A percentile compares a stretch with the other conserved stretches of the same genome.
Evolutionary conservation across 2,113 vertebrate species (phyloP).

Genomic region (Rhipidura dahli): DNA sequence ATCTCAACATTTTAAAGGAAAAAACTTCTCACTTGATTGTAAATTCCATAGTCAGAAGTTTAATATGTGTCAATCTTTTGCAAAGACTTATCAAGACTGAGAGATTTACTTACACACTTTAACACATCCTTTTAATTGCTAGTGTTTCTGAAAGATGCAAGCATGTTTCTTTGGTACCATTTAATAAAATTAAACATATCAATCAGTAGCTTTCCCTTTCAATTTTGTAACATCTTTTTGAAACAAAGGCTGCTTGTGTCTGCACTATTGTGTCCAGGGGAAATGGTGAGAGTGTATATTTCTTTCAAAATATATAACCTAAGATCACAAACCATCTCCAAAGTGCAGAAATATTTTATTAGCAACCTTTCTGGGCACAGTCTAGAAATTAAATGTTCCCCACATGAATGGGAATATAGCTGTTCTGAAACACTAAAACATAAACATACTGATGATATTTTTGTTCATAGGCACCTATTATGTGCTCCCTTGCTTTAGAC

Average conservation of each 20-base stretch:
- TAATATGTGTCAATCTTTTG: not conserved
- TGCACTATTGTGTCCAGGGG: slow-evolving; percentile 1
- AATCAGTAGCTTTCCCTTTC: slow-evolving; percentile 67
- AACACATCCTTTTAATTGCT: slow-evolving; percentile 37
- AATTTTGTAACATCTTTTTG: slow-evolving; percentile 34
- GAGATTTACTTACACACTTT: not conserved
- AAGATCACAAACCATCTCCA: slow-evolving; percentile 28
- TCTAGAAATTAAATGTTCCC: slow-evolving; percentile 46
- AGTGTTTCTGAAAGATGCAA: slow-evolving; percentile 31
- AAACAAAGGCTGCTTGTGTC: not conserved
- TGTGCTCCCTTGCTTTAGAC: slow-evolving; percentile 29
- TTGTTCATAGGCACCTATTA: slow-evolving; percentile 16
- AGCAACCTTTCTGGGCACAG: slow-evolving; percentile 5
- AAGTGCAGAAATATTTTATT: slow-evolving; percentile 59
- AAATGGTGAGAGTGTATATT: not conserved
- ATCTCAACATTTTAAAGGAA: not conserved
- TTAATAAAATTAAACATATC: slow-evolving; percentile 77
- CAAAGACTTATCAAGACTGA: slow-evolving; percentile 18
- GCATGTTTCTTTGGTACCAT: slow-evolving; percentile 46
- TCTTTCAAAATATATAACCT: slow-evolving; percentile 19
- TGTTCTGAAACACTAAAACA: slow-evolving; percentile 52
- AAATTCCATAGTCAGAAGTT: slow-evolving; percentile 13
- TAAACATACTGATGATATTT: slow-evolving; percentile 36
- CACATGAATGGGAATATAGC: slow-evolving; percentile 19
- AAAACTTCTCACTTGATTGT: not conserved